Conservation (phyloP, 2,113 vertebrate genomes). For the Urocitellus parryii region DNA sequence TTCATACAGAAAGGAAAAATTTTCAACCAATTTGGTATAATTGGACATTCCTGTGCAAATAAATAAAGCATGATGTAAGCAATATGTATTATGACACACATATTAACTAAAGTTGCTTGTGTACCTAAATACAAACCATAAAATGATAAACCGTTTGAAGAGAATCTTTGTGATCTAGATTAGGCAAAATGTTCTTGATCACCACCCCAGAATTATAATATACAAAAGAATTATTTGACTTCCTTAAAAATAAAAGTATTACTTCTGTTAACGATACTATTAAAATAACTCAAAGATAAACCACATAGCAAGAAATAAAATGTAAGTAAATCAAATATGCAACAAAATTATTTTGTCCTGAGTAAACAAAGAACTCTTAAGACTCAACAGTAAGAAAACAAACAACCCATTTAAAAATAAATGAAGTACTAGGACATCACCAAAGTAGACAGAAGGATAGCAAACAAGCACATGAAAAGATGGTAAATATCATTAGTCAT, state of each 20-base stretch:
- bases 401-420: neutral
- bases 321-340: neutral
- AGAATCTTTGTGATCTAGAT: neutral
- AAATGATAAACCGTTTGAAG: neutral
- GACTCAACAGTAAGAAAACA: neutral
- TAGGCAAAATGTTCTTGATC: neutral
- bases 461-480: neutral
- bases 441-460: neutral
- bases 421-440: neutral
- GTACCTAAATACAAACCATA: neutral
- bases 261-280: neutral
- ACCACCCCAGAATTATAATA: neutral
- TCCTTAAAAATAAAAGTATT: neutral
- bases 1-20: neutral
- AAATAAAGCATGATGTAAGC: neutral
- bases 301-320: neutral
- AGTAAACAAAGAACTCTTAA: constrained; percentile 6
- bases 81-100: neutral
- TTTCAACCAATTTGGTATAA: neutral
- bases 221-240: neutral
- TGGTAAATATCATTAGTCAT: neutral
- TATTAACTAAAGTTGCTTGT: neutral
- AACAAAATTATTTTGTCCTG: neutral
- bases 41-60: neutral
- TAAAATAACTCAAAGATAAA: neutral